Percentiles rank a stretch among this genome's conserved stretches.
phyloP scores from a whole-genome alignment of 53 echinoderm and acorn worm species.

The Stichopus horrens region DNA sequence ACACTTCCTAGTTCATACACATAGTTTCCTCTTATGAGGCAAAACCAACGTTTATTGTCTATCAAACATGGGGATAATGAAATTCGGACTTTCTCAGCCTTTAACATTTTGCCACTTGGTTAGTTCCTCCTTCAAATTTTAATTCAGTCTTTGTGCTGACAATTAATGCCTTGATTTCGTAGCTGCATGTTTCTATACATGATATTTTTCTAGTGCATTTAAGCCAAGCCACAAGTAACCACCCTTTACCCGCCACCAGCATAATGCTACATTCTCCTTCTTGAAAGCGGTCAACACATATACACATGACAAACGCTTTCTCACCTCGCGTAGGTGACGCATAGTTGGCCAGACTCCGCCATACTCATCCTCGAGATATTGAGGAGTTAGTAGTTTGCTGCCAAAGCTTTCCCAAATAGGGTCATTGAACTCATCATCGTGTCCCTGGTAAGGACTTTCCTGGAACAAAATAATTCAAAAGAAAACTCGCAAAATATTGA shows the following conservation, averaged over 20 bases:
- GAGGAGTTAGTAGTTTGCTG: constrained; percentile 61
- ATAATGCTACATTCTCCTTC: no score
- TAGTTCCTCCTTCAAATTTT: no score
- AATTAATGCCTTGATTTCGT: no score
- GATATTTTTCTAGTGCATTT: neutral
- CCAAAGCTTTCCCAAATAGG: constrained; percentile 63
- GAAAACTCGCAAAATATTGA: no score
- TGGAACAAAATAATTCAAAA: neutral
- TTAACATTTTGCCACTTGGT: no score
- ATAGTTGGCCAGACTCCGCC: constrained; percentile 70
- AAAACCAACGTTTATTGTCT: no score
- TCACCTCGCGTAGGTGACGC: constrained; percentile 63
- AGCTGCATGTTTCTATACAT: no score
- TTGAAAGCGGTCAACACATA: neutral
- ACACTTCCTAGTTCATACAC: no score
- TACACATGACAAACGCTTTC: neutral
- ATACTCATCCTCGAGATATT: constrained; percentile 57
- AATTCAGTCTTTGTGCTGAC: no score
- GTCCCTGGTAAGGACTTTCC: constrained; percentile 67
- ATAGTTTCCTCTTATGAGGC: no score
- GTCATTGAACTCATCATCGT: constrained; percentile 71
- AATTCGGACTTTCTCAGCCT: no score
- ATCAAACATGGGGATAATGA: no score
- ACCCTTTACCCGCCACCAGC: neutral
- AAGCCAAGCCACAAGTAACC: neutral